A percentile compares a stretch with the other conserved stretches of the same genome.
Conservation (phyloP, 2,797 vertebrate genomes). For the Schizopygopsis malacanthus region DNA sequence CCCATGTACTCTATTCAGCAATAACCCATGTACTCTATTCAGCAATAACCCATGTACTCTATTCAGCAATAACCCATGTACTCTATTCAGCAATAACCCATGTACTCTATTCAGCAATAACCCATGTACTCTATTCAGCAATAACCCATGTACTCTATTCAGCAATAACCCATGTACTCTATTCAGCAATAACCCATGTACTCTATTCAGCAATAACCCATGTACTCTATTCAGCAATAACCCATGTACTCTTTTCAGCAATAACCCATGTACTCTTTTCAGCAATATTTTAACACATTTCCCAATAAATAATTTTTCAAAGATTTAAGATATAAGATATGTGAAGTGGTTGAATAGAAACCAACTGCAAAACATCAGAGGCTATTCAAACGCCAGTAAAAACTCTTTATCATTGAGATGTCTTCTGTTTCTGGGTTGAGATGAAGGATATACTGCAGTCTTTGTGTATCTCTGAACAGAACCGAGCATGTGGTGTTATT, state of each 20-base stretch:
- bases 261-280: neutral
- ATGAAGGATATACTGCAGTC: constrained; percentile 39
- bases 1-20: neutral
- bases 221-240: neutral
- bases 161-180: neutral
- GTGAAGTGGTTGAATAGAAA: neutral
- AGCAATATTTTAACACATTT: neutral
- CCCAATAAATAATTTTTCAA: neutral
- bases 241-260: neutral
- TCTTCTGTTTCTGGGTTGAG: constrained; percentile 15
- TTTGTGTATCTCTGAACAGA: constrained; percentile 38
- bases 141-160: too few relatives aligned
- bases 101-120: neutral
- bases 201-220: too few relatives aligned
- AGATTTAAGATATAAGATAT: neutral
- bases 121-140: too few relatives aligned
- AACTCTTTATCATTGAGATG: constrained; percentile 21
- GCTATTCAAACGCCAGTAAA: neutral
- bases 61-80: too few relatives aligned
- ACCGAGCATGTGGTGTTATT: constrained; percentile 14
- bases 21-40: neutral
- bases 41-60: too few relatives aligned
- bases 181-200: neutral
- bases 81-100: neutral
- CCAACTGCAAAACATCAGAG: neutral